These are phyloP conservation scores for Falco columbarius DNA, from an alignment of 2,797 vertebrate genomes.

Conservation along the genomic window DNA sequence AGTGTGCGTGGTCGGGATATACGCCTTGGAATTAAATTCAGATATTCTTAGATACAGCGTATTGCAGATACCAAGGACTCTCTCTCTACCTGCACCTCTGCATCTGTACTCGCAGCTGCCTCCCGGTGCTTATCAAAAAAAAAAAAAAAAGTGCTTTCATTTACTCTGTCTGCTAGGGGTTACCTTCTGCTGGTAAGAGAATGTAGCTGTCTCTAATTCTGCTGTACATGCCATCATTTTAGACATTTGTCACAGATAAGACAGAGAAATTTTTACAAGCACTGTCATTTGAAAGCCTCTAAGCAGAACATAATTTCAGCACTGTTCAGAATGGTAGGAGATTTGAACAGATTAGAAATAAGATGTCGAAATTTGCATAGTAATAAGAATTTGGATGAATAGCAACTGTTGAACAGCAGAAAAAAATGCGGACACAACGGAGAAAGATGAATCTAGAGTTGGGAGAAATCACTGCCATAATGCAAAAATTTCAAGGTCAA, in stretches of 20 bases:
- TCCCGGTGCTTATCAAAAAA: not conserved
- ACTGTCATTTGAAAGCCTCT: constrained; percentile 15
- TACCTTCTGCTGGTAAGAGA: not conserved
- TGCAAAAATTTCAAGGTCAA: constrained; percentile 28
- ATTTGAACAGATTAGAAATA: constrained; percentile 61
- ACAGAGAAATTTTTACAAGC: constrained; percentile 3
- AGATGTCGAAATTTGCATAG: constrained; percentile 70
- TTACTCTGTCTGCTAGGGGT: not conserved
- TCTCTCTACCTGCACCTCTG: not conserved
- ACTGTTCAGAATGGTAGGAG: constrained; percentile 26
- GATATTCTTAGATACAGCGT: not conserved
- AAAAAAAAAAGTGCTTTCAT: not conserved
- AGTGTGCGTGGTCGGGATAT: not conserved
- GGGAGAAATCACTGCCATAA: constrained; percentile 11
- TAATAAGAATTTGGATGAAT: constrained; percentile 58
- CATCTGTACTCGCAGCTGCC: not conserved
- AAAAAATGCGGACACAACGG: not conserved
- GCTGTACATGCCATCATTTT: not conserved
- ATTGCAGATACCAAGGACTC: not conserved
- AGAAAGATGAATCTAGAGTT: constrained; percentile 10
- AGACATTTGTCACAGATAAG: constrained; percentile 33
- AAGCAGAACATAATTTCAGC: constrained; percentile 44
- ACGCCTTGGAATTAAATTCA: not conserved
- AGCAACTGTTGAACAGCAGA: not conserved
- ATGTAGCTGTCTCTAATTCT: not conserved